A percentile compares a stretch with the other conserved stretches of the same genome.
phyloP scores from a whole-genome alignment of 1,140 invertebrate species.

The Heliconius hermathena region DNA sequence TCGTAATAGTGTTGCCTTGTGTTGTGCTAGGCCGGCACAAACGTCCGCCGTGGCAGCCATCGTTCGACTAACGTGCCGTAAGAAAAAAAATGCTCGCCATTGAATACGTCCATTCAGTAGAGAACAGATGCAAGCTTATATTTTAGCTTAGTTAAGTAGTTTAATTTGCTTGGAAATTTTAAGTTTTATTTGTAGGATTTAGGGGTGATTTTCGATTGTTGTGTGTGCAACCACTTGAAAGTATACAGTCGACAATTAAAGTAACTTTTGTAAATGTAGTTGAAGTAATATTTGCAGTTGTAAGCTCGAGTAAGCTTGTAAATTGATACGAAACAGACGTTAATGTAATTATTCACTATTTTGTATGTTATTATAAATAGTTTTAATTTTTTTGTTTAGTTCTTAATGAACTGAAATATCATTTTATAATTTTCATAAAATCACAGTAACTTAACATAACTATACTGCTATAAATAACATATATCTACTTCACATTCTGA shows the following conservation, averaged over 20 bases:
- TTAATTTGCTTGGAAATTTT: slow-evolving; percentile 7
- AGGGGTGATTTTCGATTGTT: slow-evolving; percentile 1
- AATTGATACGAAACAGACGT: background rate
- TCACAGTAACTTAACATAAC: too few species aligned
- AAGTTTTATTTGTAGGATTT: background rate
- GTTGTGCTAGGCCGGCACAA: slow-evolving; percentile 73
- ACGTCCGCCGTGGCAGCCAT: slow-evolving; percentile 72
- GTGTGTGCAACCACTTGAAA: slow-evolving; percentile 27
- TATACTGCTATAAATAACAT: too few species aligned
- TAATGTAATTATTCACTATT: background rate
- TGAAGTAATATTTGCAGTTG: slow-evolving; percentile 15
- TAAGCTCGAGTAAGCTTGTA: slow-evolving; percentile 3
- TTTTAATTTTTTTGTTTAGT: too few species aligned
- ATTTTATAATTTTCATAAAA: too few species aligned
- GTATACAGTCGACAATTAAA: slow-evolving; percentile 21
- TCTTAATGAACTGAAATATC: too few species aligned
- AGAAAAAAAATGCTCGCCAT: slow-evolving; percentile 60
- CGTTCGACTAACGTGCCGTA: slow-evolving; percentile 63
- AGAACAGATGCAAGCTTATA: slow-evolving; percentile 65
- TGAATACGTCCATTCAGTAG: slow-evolving; percentile 66
- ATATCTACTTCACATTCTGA: too few species aligned
- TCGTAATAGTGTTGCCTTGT: slow-evolving; percentile 73
- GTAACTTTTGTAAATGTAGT: slow-evolving; percentile 11
- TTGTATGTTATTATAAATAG: background rate
- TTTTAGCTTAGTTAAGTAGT: slow-evolving; percentile 38